Percentiles rank a stretch among this genome's conserved stretches.
phyloP scores from a whole-genome alignment of 1,140 invertebrate species.

The Pogonognathellus flavescens region DNA sequence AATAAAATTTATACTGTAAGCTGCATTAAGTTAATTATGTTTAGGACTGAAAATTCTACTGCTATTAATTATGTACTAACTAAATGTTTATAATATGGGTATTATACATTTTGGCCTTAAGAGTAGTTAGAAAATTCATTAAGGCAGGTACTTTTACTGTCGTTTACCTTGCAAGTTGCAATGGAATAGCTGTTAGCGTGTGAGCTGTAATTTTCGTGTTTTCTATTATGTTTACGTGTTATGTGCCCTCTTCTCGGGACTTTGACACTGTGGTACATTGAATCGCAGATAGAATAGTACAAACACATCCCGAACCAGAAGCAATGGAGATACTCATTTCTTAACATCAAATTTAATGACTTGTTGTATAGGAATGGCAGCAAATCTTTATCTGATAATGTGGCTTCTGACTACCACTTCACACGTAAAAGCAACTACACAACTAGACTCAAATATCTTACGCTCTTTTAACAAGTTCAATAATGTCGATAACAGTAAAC shows the following conservation, averaged over 20 bases:
- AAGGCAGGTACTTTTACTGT: too few relatives aligned
- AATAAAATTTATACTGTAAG: too few relatives aligned
- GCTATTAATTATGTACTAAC: too few relatives aligned
- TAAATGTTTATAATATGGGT: too few relatives aligned
- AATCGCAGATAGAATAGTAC: neutral
- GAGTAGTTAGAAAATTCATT: too few relatives aligned
- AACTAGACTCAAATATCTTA: too few relatives aligned
- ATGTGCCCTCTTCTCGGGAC: constrained; percentile 20
- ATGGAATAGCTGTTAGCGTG: neutral
- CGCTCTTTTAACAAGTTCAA: neutral
- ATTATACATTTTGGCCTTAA: too few relatives aligned
- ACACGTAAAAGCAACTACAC: neutral
- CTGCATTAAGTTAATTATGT: too few relatives aligned
- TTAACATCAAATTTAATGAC: neutral
- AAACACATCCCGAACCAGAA: too few relatives aligned
- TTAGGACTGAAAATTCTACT: too few relatives aligned
- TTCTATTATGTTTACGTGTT: neutral
- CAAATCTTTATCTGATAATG: neutral
- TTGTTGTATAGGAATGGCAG: neutral
- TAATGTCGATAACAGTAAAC: neutral
- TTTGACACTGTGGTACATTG: neutral
- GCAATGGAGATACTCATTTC: neutral
- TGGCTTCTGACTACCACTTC: neutral
- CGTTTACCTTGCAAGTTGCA: too few relatives aligned
- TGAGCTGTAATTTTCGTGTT: constrained; percentile 5